Evolutionary conservation across 2,888 invertebrate species (phyloP).

Genomic region (Sinohyriopsis cumingii): DNA sequence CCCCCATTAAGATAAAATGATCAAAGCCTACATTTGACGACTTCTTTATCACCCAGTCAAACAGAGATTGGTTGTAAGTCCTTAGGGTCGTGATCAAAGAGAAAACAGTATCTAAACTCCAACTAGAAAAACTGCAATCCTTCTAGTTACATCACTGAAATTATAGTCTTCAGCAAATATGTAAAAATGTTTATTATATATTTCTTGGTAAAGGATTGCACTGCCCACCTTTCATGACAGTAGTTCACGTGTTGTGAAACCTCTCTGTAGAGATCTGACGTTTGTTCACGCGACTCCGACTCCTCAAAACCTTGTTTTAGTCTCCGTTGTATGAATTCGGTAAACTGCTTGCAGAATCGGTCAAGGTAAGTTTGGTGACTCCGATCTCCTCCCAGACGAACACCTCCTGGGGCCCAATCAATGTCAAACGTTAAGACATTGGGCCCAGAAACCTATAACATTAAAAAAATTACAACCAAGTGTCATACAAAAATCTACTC

Average conservation of each 20-base stretch:
- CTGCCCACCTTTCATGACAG: constrained; percentile 58
- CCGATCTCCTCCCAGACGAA: constrained; percentile 45
- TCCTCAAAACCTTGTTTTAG: constrained; percentile 34
- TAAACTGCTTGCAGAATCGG: constrained; percentile 53
- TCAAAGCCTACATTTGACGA: too few relatives aligned
- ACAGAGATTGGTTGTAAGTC: too few relatives aligned
- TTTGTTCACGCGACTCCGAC: constrained; percentile 20
- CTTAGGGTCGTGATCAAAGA: too few relatives aligned
- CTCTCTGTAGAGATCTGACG: constrained; percentile 51
- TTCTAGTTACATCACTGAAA: neutral
- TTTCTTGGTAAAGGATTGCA: neutral
- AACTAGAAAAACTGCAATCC: too few relatives aligned
- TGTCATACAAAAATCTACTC: neutral
- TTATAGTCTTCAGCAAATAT: too few relatives aligned
- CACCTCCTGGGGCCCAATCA: constrained; percentile 56
- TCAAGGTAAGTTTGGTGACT: constrained; percentile 60
- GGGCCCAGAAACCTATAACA: constrained; percentile 38
- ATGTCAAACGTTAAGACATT: constrained; percentile 43
- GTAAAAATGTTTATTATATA: too few relatives aligned
- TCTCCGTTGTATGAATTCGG: constrained; percentile 40
- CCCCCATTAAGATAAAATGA: too few relatives aligned
- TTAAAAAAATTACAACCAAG: neutral
- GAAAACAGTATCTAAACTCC: too few relatives aligned
- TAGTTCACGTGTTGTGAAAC: constrained; percentile 60
- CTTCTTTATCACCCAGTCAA: too few relatives aligned